A percentile compares a stretch with the other conserved stretches of the same genome.
Evolutionary conservation across 2,888 invertebrate species (phyloP).

Genomic region (Zonitis immaculata): DNA sequence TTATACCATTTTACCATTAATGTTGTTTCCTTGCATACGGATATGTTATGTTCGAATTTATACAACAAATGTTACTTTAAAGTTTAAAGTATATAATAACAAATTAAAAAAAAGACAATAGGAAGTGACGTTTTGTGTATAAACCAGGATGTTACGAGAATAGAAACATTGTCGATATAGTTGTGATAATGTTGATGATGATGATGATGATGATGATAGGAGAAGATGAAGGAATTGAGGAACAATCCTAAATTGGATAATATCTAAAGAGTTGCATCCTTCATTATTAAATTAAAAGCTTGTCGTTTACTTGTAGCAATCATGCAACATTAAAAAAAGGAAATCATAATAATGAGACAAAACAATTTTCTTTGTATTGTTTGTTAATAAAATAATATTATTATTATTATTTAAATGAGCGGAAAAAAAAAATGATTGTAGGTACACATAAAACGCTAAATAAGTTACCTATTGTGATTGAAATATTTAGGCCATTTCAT

Average conservation of each 20-base stretch:
- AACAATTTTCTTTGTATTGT: not conserved
- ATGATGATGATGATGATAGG: conserved; percentile 8
- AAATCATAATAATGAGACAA: not conserved
- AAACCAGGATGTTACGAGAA: conserved; percentile 39
- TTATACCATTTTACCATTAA: not conserved
- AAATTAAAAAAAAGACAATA: conserved; percentile 9
- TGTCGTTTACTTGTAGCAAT: not conserved
- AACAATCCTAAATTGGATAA: conserved; percentile 33
- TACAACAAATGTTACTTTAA: conserved; percentile 14
- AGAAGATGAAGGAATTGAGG: conserved; percentile 23
- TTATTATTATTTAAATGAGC: not conserved
- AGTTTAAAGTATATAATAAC: not conserved
- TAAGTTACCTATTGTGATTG: no score
- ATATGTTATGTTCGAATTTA: conserved; percentile 12
- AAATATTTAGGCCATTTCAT: no score
- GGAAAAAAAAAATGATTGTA: not conserved
- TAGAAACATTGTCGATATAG: not conserved
- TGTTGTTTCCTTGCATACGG: conserved; percentile 7
- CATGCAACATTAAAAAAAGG: not conserved
- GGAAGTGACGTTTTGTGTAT: conserved; percentile 36
- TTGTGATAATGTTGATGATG: not conserved
- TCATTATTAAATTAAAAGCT: conserved; percentile 20
- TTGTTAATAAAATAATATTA: not conserved
- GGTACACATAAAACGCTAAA: not conserved
- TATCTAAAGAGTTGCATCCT: conserved; percentile 28